Evolutionary conservation across 2,888 invertebrate species (phyloP), one percentile per base, ranked within the genome.

Genomic region (Caradrina kadenii): DNA sequence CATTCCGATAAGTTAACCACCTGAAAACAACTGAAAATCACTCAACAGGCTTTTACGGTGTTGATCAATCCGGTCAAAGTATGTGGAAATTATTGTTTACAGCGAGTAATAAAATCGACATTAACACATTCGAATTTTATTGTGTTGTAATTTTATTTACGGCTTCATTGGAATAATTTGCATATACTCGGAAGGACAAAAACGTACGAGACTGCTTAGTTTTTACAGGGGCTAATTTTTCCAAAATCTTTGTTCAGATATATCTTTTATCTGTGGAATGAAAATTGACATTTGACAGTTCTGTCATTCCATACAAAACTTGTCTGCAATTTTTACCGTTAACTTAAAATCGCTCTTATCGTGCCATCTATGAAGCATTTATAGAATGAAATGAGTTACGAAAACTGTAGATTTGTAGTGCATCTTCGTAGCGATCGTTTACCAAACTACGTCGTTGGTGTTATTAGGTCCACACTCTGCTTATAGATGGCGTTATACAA

Each of bases 401-500:
- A 42, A 69, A 55, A 6, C n/a, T 39, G 13, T 50, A 54, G 53
- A 26, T 42, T 49, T 70, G 71, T 70, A 80, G 77, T 55, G 22
- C 45, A 42, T 53, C n/a, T 11, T 63, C 59, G 70, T 65, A 75
- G 80, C 69, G 5, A 3, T 11, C 42, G 35, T 26, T 75, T 76
- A 79, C 69, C 45, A 71, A 55, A 35, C 19, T 26, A 11, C n/a
- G 10, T 5, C 5, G 11, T 21, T 6, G 13, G 6, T n/a, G 15
- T 60, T 19, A 45, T 13, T 69, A 63, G 22, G 1, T 60, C 49
- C 8, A 8, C 10, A 48, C 13, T 31, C 1, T 42, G 35, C 15
- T 45, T 2, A 73, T 52, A 83, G 82, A 80, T 84, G 82, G 77
- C 78, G 52, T 21, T 69, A 1, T 49, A 39, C 22, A 45, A 39